Evolutionary conservation across 2,113 vertebrate species (phyloP).

Genomic region (human): DNA sequence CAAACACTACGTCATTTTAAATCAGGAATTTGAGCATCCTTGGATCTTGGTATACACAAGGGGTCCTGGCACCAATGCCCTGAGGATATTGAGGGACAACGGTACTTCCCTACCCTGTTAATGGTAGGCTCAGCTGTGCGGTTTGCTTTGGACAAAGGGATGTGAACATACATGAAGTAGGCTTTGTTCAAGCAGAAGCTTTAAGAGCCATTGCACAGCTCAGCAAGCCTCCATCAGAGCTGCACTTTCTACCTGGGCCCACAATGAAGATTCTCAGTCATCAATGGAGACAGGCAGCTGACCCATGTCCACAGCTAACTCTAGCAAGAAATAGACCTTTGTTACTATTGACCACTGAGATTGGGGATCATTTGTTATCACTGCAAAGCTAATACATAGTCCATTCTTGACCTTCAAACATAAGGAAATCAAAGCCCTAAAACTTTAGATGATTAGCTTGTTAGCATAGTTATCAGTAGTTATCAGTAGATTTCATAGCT

Average conservation of each 20-base stretch:
- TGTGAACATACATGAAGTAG: background rate
- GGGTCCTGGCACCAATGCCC: background rate
- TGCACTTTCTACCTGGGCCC: background rate
- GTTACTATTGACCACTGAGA: background rate
- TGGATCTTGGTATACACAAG: background rate
- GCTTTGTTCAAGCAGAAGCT: background rate
- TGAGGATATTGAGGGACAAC: background rate
- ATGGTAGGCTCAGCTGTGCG: background rate
- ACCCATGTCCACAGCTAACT: background rate
- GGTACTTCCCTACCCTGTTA: no score
- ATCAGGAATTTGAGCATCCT: background rate
- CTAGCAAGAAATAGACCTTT: background rate
- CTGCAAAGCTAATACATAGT: background rate
- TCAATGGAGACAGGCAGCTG: background rate
- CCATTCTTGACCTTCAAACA: background rate
- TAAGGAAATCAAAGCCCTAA: background rate
- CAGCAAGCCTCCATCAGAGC: background rate
- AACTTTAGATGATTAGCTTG: background rate
- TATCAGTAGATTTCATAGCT: background rate
- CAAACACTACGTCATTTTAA: background rate
- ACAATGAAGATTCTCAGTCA: background rate
- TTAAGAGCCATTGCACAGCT: background rate
- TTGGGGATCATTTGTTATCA: background rate
- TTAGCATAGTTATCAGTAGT: background rate
- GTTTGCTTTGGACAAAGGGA: background rate